Evolutionary conservation across 2,113 vertebrate genomes (phyloP), one percentile per base, ranked within the genome.

Genomic region (Pedetes capensis): DNA sequence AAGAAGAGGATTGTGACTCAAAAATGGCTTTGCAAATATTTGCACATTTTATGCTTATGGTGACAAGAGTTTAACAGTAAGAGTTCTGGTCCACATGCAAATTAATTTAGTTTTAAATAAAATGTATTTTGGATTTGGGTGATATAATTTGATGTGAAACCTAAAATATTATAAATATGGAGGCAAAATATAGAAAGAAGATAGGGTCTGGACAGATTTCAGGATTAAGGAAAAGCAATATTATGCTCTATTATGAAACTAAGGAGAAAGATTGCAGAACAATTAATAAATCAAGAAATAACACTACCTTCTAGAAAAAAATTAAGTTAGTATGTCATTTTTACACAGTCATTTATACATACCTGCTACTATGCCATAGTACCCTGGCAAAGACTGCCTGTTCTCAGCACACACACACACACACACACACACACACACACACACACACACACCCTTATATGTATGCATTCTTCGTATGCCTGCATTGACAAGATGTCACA

Each of bases 351-450:
- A 13, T 13, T n/a, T 47, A 39, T 12, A 34, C 47, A 39, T 39
- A 20, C 10, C 18, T 51, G 12, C 22, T 64, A 8, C 39, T 80
- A 16, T 57, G 3, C 16, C 34, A 23, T 3, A 4, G 12, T 16
- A 27, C n/a, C 1, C 63, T n/a, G 4, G 55, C 16, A 51, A 27
- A 72, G 2, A 37, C 37, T 27, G 17, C 11, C 13, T 25, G 12
- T 27, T 37, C 25, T 17, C 1, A 49, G 49, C 11, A 4, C 6
- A 1, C 3, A 4, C 6, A 1, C 3, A 4, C 0, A 39, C 11
- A 1, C 10, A 8, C 5, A 3, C 34, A 51, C 23, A n/a, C 42
- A 16, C 3, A 2, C n/a, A 29, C 25, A 53, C 59, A 82, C 78
- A 49, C 37, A 32, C 22, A 68, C 4, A 51, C n/a, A 57, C 29